A percentile compares a stretch with the other conserved stretches of the same genome.
These are phyloP conservation scores for Scomber colias DNA, from an alignment of 2,113 vertebrate genomes.

Conservation along the genomic window DNA sequence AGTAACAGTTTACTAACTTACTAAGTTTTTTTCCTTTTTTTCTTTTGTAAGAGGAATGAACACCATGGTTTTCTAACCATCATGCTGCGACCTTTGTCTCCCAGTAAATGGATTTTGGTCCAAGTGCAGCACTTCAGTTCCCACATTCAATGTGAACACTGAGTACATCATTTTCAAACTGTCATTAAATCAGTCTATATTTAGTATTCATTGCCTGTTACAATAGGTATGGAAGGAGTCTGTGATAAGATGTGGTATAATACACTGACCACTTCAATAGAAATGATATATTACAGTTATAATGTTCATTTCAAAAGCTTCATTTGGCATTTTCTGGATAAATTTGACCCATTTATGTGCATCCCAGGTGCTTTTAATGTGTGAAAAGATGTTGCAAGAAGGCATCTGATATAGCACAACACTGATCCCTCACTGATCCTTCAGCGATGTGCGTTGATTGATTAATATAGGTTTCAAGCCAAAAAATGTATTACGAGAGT, in stretches of 20 bases:
- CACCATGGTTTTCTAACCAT: constrained; percentile 3
- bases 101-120: constrained; percentile 16
- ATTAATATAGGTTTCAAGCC: constrained; percentile 47
- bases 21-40: background rate
- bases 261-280: background rate
- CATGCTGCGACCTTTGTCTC: constrained; percentile 16
- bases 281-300: background rate
- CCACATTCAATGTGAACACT: background rate
- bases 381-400: constrained; percentile 32
- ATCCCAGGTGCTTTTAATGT: constrained; percentile 1
- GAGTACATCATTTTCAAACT: background rate
- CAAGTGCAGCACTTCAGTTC: constrained; percentile 11
- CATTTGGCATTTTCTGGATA: too few species aligned
- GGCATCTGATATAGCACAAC: constrained; percentile 27
- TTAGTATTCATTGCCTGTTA: background rate
- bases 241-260: background rate
- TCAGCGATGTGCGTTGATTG: too few species aligned
- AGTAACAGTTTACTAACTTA: background rate
- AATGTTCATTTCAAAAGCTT: background rate
- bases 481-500: constrained; percentile 46
- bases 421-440: too few species aligned
- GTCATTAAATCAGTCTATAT: background rate
- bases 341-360: background rate
- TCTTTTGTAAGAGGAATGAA: background rate
- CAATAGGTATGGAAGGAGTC: too few species aligned